Evolutionary conservation across 2,113 vertebrate species (phyloP).

Genomic region (Scophthalmus maximus): DNA sequence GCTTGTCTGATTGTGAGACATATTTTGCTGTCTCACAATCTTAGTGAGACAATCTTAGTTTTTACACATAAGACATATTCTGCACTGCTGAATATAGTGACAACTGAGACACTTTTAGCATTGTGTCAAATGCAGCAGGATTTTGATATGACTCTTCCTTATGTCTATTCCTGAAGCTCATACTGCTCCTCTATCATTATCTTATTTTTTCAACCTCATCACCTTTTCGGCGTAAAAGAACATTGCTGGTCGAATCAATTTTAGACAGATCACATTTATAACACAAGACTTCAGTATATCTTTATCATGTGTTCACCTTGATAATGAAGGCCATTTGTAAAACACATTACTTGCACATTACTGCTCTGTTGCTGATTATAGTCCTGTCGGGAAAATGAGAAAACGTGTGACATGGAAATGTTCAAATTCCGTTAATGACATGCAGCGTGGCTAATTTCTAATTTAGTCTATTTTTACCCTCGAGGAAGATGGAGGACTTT

Average conservation of each 20-base stretch:
- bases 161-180: too few species aligned
- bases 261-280: neutral
- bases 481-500: neutral
- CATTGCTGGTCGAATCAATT: neutral
- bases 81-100: too few species aligned
- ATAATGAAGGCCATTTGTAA: conserved; percentile 53
- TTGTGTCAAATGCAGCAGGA: neutral
- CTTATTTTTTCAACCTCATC: neutral
- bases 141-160: neutral
- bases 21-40: neutral
- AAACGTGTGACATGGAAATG: conserved; percentile 27
- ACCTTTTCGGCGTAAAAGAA: neutral
- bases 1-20: neutral
- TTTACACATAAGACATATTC: neutral
- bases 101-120: neutral
- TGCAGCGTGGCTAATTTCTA: conserved; percentile 56
- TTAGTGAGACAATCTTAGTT: too few species aligned
- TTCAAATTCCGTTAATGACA: conserved; percentile 41
- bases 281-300: conserved; percentile 21
- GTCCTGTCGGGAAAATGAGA: conserved; percentile 6
- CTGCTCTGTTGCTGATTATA: conserved; percentile 27
- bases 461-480: conserved; percentile 28
- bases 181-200: neutral
- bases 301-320: conserved; percentile 18
- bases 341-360: conserved; percentile 40